Evolutionary conservation across 2,888 invertebrate genomes (phyloP), one percentile per base, ranked within the genome.

Genomic region (Ethmia dodecea): DNA sequence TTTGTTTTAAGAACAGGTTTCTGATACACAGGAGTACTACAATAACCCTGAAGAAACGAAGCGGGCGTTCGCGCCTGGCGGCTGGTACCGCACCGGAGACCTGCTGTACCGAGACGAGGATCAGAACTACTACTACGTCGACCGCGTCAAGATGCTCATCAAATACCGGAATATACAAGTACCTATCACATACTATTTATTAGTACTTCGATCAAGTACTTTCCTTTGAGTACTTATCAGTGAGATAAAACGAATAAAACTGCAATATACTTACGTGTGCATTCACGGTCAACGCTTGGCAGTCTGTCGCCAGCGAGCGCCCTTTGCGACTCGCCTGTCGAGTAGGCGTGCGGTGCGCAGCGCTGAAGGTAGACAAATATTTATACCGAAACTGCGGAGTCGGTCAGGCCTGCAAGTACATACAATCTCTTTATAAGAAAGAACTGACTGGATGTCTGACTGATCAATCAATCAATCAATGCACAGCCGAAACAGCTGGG

Each of bases 81-180:
- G 67, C 1, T 66, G 34, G 34, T 35, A 25, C 31, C 61, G 55
- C 33, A 55, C 58, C 0, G 65, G 65, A 0, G 67, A 67, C 31
- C 40, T 67, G 3, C 24, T 66, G 11, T 59, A 59, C 38, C 43
- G 52, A 25, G 67, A 67, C 26, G 56, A 56, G 6, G 34, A 55
- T 2, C 31, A 49, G 4, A 49, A 47, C 33, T 65, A 49, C 28
- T 61, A 31, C 35, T 67, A 48, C 32, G 56, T 63, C 2, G 66
- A 64, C 2, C 43, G 67, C 3, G 38, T 62, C 1, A 63, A 62
- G 27, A 43, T 49, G 33, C 44, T 65, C 3, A 57, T 71, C 31
- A 67, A 66, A 14, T 38, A 25, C 10, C 27, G 35, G 18, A 31
- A 27, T 11, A 15, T 28, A 6, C 35, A 35, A 9, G 38, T 38